Conservation (phyloP, 2,113 vertebrate genomes). For the Chaetodon auriga region DNA sequence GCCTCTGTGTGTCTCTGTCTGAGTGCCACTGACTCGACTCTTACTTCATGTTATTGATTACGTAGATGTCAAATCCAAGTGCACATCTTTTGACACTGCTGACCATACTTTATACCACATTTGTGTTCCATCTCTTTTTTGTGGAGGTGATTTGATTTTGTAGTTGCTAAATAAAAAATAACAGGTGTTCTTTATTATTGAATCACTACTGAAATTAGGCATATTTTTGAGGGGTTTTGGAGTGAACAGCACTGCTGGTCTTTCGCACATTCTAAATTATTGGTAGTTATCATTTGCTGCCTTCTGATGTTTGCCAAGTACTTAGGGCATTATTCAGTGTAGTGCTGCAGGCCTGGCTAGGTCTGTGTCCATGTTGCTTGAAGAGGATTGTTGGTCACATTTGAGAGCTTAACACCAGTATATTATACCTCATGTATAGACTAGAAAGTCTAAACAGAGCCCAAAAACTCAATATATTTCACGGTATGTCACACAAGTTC, state of each 20-base stretch:
- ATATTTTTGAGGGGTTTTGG: neutral
- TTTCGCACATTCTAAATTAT: neutral
- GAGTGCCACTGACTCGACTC: neutral
- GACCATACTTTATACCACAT: neutral
- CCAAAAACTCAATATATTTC: neutral
- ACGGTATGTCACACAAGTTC: neutral
- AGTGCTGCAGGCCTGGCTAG: neutral
- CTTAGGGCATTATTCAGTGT: neutral
- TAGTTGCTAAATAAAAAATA: neutral
- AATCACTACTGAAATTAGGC: neutral
- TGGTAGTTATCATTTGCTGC: neutral
- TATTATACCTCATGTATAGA: neutral
- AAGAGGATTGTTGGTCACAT: neutral
- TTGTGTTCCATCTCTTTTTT: neutral
- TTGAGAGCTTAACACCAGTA: neutral
- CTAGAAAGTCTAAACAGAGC: neutral
- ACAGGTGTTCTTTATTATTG: neutral
- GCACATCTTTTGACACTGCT: neutral
- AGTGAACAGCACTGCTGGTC: neutral
- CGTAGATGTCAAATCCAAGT: neutral
- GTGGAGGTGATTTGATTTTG: neutral
- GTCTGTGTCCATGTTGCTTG: neutral
- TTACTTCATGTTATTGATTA: neutral
- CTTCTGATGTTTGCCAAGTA: slow-evolving; percentile 29
- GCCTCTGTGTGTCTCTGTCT: neutral